Evolutionary conservation across 2,888 invertebrate genomes (phyloP).

Genomic region (Phengaris arion): DNA sequence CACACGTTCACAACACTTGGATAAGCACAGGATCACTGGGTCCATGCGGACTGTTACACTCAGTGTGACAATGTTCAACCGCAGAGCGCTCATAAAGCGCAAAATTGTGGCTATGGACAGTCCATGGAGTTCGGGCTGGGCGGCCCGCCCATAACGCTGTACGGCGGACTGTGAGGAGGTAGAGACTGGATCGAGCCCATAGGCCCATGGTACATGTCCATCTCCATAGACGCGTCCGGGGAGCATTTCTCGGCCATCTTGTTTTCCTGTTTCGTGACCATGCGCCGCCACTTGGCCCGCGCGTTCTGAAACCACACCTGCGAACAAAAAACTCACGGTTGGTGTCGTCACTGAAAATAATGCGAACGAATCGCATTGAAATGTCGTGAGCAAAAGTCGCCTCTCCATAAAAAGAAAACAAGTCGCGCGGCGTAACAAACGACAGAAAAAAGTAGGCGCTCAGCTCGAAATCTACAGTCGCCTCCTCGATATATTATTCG

Average conservation of each 20-base stretch:
- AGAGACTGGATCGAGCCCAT: slow-evolving; percentile 83
- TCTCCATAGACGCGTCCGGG: slow-evolving; percentile 81
- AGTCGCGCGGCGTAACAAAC: slow-evolving; percentile 48
- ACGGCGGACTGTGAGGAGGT: slow-evolving; percentile 85
- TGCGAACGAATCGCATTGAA: slow-evolving; percentile 45
- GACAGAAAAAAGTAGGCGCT: slow-evolving; percentile 40
- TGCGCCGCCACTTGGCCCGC: slow-evolving; percentile 94
- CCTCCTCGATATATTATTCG: slow-evolving; percentile 39
- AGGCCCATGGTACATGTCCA: slow-evolving; percentile 82
- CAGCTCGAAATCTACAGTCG: slow-evolving; percentile 43
- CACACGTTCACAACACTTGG: slow-evolving; percentile 13
- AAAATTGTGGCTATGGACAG: slow-evolving; percentile 82
- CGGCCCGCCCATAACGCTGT: slow-evolving; percentile 82
- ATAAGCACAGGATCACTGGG: slow-evolving; percentile 32
- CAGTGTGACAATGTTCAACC: slow-evolving; percentile 44
- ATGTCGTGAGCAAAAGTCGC: slow-evolving; percentile 54
- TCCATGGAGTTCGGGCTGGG: slow-evolving; percentile 87
- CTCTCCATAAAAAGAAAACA: slow-evolving; percentile 49
- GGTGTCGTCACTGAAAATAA: slow-evolving; percentile 50
- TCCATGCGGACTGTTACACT: slow-evolving; percentile 35
- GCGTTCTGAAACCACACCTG: slow-evolving; percentile 98
- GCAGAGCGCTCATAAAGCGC: slow-evolving; percentile 66
- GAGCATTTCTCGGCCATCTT: slow-evolving; percentile 86
- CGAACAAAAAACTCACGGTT: slow-evolving; percentile 63
- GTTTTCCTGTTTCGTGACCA: slow-evolving; percentile 90